Conservation (phyloP, 2,797 vertebrate species). For the Odontamblyopus lacepedii region DNA sequence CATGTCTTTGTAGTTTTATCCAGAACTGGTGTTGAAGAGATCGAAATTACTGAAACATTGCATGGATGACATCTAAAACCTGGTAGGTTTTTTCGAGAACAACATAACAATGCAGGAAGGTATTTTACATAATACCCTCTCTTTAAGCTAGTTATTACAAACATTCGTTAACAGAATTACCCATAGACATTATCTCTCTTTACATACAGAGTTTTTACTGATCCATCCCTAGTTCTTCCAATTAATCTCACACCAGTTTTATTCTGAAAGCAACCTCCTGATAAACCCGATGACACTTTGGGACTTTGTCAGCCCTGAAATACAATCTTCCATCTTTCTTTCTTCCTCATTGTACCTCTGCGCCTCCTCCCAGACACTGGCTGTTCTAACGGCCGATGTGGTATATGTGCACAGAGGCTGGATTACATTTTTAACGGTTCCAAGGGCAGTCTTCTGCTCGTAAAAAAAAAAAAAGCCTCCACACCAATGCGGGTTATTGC, state of each 20-base stretch:
- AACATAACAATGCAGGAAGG: too few species aligned
- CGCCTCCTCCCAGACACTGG: conserved; percentile 54
- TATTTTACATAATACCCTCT: too few species aligned
- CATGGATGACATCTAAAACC: too few species aligned
- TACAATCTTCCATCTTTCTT: conserved; percentile 50
- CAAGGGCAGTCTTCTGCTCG: conserved; percentile 66
- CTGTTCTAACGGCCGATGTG: conserved; percentile 70
- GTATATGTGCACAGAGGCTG: conserved; percentile 72
- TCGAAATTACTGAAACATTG: too few species aligned
- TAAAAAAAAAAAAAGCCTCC: conserved; percentile 69
- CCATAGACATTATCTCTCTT: neutral
- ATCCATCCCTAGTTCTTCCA: neutral
- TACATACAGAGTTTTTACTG: neutral
- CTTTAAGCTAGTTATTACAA: too few species aligned
- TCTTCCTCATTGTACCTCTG: conserved; percentile 60
- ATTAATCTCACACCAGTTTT: conserved; percentile 17
- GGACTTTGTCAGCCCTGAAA: conserved; percentile 63
- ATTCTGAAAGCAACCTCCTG: conserved; percentile 34
- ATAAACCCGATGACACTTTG: conserved; percentile 43
- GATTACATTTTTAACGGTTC: conserved; percentile 83
- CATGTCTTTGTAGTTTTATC: too few species aligned
- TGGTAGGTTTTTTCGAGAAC: too few species aligned
- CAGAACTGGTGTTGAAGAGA: too few species aligned
- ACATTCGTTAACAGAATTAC: too few species aligned
- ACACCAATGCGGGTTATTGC: conserved; percentile 62